Evolutionary conservation across 2,797 vertebrate species (phyloP), one percentile per base, ranked within the genome.

Genomic region (Catharus ustulatus): DNA sequence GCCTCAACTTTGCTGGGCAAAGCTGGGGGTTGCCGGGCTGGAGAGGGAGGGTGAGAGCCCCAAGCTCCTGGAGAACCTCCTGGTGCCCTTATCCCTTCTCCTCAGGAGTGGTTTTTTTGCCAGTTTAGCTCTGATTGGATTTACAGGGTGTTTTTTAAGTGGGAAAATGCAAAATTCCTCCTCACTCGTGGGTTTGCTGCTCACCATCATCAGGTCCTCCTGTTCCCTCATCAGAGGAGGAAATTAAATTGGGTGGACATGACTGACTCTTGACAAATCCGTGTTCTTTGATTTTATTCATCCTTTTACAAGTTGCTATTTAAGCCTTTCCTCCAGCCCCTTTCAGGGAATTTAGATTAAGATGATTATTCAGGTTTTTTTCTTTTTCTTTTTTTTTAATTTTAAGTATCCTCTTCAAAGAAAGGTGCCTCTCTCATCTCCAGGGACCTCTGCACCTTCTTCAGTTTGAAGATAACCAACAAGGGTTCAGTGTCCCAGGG

Each of bases 211-310:
- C n/a, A 13, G 40, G 59, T 22, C 17, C 3, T 11, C 32, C 67
- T 62, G 64, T n/a, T 95, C 78, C 42, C 49, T 43, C 85, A 85
- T 64, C 64, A 93, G 74, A 88, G 86, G 26, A 82, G 55, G 59
- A 84, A 79, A 89, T 64, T 83, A 92, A 84, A 89, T 67, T 30
- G 54, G 34, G 34, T 89, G 91, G 87, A 89, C 68, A 27, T 10
- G 57, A 38, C 81, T 66, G 74, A 48, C 51, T 74, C 89, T 91
- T 83, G 81, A 92, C 72, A 87, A 96, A 89, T 79, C 45, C 64
- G 7, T 29, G 42, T 85, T 73, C 92, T 95, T 96, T 94, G 84
- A 87, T 95, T 92, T 91, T 84, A 66, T 69, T 93, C 45, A 90
- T 92, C 63, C 59, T 87, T 78, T 91, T 85, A 89, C 82, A 77